Conservation (phyloP, 2,113 vertebrate species). For the Saimiri boliviensis region DNA sequence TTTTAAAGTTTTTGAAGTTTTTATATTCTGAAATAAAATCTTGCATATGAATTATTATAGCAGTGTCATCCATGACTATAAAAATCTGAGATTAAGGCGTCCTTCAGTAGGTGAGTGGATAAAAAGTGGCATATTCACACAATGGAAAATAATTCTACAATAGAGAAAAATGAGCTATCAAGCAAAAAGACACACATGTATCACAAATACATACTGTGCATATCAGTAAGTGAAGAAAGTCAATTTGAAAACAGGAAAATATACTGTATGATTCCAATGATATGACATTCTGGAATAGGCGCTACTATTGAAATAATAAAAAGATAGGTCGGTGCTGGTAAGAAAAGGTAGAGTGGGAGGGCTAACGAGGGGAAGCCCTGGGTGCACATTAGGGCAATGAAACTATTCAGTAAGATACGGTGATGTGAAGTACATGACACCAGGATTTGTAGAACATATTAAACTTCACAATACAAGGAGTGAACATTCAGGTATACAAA, state of each 20-base stretch:
- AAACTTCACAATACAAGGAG: no score
- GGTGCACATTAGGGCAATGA: background rate
- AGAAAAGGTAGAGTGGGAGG: background rate
- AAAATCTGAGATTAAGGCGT: background rate
- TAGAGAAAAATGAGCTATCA: background rate
- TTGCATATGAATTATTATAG: background rate
- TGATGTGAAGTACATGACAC: no score
- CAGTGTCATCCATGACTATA: background rate
- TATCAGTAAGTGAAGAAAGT: background rate
- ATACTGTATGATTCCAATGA: accelerated
- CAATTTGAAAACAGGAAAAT: background rate
- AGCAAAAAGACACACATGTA: background rate
- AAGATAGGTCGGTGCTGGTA: no score
- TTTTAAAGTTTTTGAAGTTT: background rate
- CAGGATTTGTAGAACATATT: no score
- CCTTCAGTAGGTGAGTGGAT: background rate
- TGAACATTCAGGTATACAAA: no score
- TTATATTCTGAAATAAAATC: background rate
- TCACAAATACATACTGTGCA: no score
- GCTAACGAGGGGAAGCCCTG: background rate
- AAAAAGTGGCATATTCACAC: background rate
- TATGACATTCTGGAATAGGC: background rate
- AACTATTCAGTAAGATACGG: background rate
- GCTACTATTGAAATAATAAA: no score
- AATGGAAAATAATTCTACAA: background rate